These are phyloP conservation scores for Oreochromis tanganicae DNA, from an alignment of 2,113 vertebrate genomes.

Conservation along the genomic window DNA sequence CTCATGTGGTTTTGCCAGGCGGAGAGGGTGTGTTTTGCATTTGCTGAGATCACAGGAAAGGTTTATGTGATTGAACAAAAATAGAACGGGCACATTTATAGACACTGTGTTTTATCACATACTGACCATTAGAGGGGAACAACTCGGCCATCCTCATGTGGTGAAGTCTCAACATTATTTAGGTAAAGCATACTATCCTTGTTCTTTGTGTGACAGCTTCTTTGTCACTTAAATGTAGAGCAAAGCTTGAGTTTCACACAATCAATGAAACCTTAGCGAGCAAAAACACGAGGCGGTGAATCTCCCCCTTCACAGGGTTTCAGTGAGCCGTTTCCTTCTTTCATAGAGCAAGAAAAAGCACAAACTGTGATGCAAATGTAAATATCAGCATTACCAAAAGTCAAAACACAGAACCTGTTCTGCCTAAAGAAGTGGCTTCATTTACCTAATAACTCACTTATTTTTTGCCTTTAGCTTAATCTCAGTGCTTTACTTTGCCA, in stretches of 20 bases:
- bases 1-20: conserved; percentile 21
- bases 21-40: conserved; percentile 13
- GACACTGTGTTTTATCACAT: neutral
- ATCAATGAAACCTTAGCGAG: neutral
- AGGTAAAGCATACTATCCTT: neutral
- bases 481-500: accelerated
- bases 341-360: neutral
- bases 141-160: neutral
- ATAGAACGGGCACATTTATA: conserved; percentile 37
- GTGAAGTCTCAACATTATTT: neutral
- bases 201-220: neutral
- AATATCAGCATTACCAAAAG: neutral
- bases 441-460: neutral
- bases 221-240: neutral
- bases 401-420: neutral
- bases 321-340: neutral
- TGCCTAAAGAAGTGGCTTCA: neutral
- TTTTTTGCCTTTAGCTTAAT: neutral
- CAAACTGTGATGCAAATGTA: neutral
- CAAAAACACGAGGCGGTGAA: neutral
- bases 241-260: neutral
- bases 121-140: conserved; percentile 5
- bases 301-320: neutral
- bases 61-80: conserved; percentile 29
- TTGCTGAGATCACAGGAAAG: conserved; percentile 38